Conservation (phyloP, 35 echinoderm and acorn worm species). For the Anneissia japonica region DNA sequence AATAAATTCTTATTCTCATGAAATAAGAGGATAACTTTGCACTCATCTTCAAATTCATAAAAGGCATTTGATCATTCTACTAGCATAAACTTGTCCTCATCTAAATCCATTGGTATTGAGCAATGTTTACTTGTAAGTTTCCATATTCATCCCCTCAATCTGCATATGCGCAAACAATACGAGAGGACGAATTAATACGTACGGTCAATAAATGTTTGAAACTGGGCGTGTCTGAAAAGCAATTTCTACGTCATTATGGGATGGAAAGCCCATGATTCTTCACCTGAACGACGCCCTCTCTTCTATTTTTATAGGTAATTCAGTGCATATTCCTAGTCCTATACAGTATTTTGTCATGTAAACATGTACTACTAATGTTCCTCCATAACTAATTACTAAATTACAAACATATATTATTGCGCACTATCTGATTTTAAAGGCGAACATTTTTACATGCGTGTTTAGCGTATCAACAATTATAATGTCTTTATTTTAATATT, state of each 20-base stretch:
- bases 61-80: neutral
- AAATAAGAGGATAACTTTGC: neutral
- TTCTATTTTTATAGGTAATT: neutral
- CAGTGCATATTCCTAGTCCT: neutral
- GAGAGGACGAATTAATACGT: neutral
- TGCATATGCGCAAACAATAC: neutral
- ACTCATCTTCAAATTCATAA: neutral
- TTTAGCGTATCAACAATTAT: too few relatives aligned
- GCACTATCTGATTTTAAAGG: too few relatives aligned
- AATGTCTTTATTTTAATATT: too few relatives aligned
- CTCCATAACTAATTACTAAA: too few relatives aligned
- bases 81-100: neutral
- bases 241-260: conserved; percentile 1
- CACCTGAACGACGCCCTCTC: neutral
- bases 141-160: neutral
- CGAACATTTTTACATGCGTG: too few relatives aligned
- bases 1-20: neutral
- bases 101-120: neutral
- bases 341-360: too few relatives aligned
- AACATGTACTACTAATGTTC: too few relatives aligned
- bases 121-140: neutral
- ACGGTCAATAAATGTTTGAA: neutral
- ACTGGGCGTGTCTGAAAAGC: neutral
- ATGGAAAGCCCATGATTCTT: neutral
- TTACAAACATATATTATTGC: too few relatives aligned